Evolutionary conservation across 2,888 invertebrate genomes (phyloP), one percentile per base, ranked within the genome.

Genomic region (Andrena bucephala): DNA sequence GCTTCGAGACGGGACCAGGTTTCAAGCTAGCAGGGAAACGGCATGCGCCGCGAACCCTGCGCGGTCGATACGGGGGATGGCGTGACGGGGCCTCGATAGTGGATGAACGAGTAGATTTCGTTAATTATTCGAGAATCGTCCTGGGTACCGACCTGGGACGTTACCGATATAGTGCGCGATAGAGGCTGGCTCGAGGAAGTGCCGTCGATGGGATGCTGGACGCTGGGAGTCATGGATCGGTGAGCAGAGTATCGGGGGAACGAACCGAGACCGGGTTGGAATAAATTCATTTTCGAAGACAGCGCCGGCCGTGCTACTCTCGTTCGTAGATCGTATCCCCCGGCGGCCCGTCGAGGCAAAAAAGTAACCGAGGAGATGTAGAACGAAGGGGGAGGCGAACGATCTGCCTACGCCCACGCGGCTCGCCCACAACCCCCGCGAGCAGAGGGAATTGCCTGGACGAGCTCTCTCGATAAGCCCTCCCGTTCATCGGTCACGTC

Each of bases 401-500:
- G 78, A 83, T 81, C 81, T 62, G 71, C 76, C 48, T 80, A 81
- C 84, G 82, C 78, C 79, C 68, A 79, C 83, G 76, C 69, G 8
- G 81, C 84, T 82, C 86, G 77, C 86, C 86, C 85, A 85, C 87
- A 89, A 91, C 89, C 89, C 91, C 89, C 88, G 83, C 85, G 89
- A 89, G 86, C 88, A 88, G 85, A 87, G 73, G 87, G 88, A 87
- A 89, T 91, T 89, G 84, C 86, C 81, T 82, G 50, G 81, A 59
- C 68, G 80, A 77, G 75, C 74, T 83, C 72, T 29, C 81, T 87
- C 88, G 85, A 89, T 88, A 86, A 82, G 81, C 76, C 57, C 80
- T 74, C 70, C 83, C 83, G 84, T 88, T 83, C 88, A 84, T 89
- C 85, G 87, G 83, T 86, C 88, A 87, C 88, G 89, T 85, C 87